Conservation (phyloP, 2,888 invertebrate genomes). For the Tetrapedia diversipes region DNA sequence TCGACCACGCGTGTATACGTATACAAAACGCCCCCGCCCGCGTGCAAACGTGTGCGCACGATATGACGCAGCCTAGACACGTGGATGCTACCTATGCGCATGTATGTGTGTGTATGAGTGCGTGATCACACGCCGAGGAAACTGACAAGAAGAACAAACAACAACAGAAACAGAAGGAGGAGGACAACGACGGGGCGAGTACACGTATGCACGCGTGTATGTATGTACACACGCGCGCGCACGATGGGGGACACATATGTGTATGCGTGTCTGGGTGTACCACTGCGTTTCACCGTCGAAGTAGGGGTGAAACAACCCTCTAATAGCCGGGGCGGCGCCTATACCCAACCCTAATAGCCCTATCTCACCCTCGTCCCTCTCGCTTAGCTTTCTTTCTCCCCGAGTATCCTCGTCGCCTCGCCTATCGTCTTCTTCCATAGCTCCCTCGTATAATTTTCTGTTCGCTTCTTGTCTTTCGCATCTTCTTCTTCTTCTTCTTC, state of each 20-base stretch:
- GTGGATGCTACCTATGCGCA: conserved; percentile 5
- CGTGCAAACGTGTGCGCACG: conserved; percentile 42
- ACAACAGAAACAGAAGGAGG: conserved; percentile 28
- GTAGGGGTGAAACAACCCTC: conserved; percentile 81
- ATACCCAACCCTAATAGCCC: conserved; percentile 82
- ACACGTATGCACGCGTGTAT: conserved; percentile 22
- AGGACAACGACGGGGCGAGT: conserved; percentile 47
- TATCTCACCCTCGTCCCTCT: conserved; percentile 78
- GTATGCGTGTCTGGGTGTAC: conserved; percentile 28
- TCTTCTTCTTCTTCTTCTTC: conserved; percentile 4
- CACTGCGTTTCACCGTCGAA: conserved; percentile 65
- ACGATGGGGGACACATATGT: not conserved
- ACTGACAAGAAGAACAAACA: conserved; percentile 38
- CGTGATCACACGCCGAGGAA: conserved; percentile 62
- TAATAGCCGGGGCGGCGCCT: conserved; percentile 83
- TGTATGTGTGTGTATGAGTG: conserved; percentile 39
- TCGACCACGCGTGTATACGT: conserved; percentile 64
- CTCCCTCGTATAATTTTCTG: conserved; percentile 34
- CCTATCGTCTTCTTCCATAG: conserved; percentile 21
- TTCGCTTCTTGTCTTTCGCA: conserved; percentile 41
- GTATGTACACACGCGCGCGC: not conserved
- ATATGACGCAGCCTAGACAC: conserved; percentile 46
- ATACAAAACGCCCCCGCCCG: conserved; percentile 47
- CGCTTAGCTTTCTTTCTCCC: conserved; percentile 47
- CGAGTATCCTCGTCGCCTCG: conserved; percentile 11